A percentile compares a stretch with the other conserved stretches of the same genome.
Evolutionary conservation across 2,113 vertebrate species (phyloP).

Genomic region (Nannospalax galili): DNA sequence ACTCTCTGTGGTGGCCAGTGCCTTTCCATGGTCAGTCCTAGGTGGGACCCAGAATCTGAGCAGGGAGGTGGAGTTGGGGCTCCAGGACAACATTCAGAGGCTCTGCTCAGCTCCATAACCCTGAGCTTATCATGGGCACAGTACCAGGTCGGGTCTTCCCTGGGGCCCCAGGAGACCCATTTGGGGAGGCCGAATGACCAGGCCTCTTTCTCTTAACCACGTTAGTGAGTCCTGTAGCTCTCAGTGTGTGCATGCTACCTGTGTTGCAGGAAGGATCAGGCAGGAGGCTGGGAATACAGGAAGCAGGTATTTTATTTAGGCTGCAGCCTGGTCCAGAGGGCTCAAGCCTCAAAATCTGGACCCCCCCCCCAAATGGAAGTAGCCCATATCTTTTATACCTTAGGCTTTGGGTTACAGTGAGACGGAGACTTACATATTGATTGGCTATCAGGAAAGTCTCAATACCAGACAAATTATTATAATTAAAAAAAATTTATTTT

Average conservation of each 20-base stretch:
- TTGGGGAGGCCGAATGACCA: fast-evolving
- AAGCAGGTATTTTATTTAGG: too few relatives aligned
- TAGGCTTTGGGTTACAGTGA: too few relatives aligned
- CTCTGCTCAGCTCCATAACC: not conserved
- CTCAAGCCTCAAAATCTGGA: too few relatives aligned
- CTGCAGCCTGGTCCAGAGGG: too few relatives aligned
- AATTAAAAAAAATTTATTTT: too few relatives aligned
- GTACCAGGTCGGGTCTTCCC: not conserved
- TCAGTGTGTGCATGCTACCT: not conserved
- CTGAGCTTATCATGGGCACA: not conserved
- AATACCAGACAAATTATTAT: too few relatives aligned
- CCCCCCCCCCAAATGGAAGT: too few relatives aligned
- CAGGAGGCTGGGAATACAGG: too few relatives aligned
- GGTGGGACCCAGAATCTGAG: not conserved
- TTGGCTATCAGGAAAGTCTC: too few relatives aligned
- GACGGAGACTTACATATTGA: too few relatives aligned
- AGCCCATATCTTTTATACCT: too few relatives aligned
- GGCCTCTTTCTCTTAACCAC: not conserved
- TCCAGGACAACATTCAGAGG: not conserved
- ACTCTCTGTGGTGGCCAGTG: not conserved
- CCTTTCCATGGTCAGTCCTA: not conserved
- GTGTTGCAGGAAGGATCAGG: not conserved
- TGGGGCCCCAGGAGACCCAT: too few relatives aligned
- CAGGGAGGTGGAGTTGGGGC: not conserved
- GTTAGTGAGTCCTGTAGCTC: not conserved